phyloP scores from a whole-genome alignment of 1,140 invertebrate species.

The Sesamia nonagrioides region DNA sequence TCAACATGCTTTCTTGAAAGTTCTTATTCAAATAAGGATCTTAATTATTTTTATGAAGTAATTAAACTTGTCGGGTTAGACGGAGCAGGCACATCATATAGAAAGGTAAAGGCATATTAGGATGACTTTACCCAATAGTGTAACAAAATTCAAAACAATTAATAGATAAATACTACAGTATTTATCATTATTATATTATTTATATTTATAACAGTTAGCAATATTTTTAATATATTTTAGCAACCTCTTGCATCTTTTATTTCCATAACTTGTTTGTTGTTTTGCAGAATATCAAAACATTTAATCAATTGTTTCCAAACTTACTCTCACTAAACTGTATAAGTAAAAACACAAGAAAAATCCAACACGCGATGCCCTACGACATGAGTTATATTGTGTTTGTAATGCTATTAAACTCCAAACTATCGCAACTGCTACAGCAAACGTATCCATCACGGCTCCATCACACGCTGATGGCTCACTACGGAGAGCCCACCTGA shows the following conservation, averaged over 20 bases:
- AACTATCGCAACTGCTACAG: neutral
- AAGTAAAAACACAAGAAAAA: neutral
- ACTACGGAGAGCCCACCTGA: constrained; percentile 18
- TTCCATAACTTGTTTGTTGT: too few species aligned
- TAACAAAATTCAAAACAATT: too few species aligned
- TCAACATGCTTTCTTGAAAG: neutral
- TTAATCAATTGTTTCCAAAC: neutral
- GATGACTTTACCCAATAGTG: too few species aligned
- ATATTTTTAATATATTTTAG: too few species aligned
- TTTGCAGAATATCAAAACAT: too few species aligned
- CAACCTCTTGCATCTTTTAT: too few species aligned
- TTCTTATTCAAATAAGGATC: neutral
- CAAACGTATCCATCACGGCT: neutral
- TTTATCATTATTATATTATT: too few species aligned
- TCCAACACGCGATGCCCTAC: neutral
- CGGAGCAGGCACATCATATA: too few species aligned
- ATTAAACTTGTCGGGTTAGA: too few species aligned
- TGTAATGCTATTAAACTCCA: neutral
- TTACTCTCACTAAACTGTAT: neutral
- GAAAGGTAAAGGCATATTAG: too few species aligned
- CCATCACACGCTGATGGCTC: neutral
- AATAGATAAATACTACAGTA: too few species aligned
- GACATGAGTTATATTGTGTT: neutral
- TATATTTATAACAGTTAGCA: too few species aligned
- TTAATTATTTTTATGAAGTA: neutral